Conservation (phyloP, 1,140 invertebrate genomes). For the Bacillus rossius region DNA sequence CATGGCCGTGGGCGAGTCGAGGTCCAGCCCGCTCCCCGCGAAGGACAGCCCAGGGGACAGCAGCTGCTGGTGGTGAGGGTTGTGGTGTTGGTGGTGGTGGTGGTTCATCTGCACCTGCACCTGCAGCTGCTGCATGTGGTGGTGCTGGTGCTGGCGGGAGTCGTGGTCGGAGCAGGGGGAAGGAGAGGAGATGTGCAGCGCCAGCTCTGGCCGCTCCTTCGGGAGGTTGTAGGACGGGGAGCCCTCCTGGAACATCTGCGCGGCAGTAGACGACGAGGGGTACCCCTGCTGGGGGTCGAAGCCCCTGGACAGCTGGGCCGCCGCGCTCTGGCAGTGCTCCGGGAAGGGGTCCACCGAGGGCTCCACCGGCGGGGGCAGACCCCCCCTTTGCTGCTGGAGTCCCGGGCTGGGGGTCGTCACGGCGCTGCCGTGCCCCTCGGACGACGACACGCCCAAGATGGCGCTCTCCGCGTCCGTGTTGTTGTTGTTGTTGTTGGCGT, state of each 20-base stretch:
- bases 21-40: constrained; percentile 57
- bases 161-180: not conserved
- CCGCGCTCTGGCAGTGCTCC: constrained; percentile 52
- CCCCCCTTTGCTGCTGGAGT: constrained; percentile 47
- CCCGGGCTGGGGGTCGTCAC: constrained; percentile 41
- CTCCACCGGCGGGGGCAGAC: constrained; percentile 59
- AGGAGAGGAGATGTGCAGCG: constrained; percentile 36
- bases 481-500: constrained; percentile 1
- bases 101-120: constrained; percentile 50
- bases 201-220: constrained; percentile 41
- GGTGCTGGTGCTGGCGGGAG: constrained; percentile 13
- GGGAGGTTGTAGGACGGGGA: constrained; percentile 11
- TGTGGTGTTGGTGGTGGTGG: constrained; percentile 38
- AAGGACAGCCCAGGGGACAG: constrained; percentile 65
- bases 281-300: constrained; percentile 34
- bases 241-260: not conserved
- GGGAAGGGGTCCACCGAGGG: constrained; percentile 61
- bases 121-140: constrained; percentile 22
- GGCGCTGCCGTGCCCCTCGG: constrained; percentile 53
- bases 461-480: constrained; percentile 1
- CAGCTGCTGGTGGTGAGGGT: constrained; percentile 48
- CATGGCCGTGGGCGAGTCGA: constrained; percentile 66
- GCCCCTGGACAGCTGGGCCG: constrained; percentile 33
- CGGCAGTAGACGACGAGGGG: not conserved
- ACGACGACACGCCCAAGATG: not conserved